Evolutionary conservation across 2,113 vertebrate species (phyloP), one percentile per base, ranked within the genome.

Genomic region (Rana temporaria): DNA sequence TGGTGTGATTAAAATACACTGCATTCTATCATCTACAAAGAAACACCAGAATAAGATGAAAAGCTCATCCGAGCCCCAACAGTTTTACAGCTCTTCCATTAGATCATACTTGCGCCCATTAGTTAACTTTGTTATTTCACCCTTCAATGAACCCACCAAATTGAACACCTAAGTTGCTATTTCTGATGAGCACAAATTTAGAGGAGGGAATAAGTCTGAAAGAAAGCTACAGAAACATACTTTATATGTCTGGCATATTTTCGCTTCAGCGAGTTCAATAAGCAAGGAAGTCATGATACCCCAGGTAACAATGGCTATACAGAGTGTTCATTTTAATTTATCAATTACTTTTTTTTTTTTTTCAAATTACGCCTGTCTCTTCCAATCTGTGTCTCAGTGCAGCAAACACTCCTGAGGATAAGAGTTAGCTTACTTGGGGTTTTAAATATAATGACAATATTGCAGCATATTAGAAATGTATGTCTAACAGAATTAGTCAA

Each of bases 371-470:
- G 70, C 30, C 42, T 72, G 71, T 62, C 72, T 75, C 26, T 60
- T 75, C 16, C 56, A 75, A 75, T 75, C 72, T 75, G 56, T 75
- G 72, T 75, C 32, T 62, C 19, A 22, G 56, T 16, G 56, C 34
- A 75, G 72, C 30, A 62, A 32, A 34, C 38, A 38, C 72, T 60
- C 72, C 72, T 75, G 72, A 62, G 72, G 72, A 60, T 62, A 75
- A 12, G 9, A 60, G 19, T 75, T 75, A 75, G 72, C 60, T 75
- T 62, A n/a, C 72, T 62, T 60, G 57, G 38, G 53, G 62, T 74
- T 53, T 73, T 73, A 73, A 73, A 73, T 56, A 73, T 57, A 73
- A 73, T 60, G 56, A 74, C 60, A 74, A 56, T 38, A 60, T 75
- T 62, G 30, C n/a, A 16, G 72, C 56, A 62, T 42, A 22, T 17